phyloP scores from a whole-genome alignment of 2,797 vertebrate genomes.

The Acanthopagrus latus region DNA sequence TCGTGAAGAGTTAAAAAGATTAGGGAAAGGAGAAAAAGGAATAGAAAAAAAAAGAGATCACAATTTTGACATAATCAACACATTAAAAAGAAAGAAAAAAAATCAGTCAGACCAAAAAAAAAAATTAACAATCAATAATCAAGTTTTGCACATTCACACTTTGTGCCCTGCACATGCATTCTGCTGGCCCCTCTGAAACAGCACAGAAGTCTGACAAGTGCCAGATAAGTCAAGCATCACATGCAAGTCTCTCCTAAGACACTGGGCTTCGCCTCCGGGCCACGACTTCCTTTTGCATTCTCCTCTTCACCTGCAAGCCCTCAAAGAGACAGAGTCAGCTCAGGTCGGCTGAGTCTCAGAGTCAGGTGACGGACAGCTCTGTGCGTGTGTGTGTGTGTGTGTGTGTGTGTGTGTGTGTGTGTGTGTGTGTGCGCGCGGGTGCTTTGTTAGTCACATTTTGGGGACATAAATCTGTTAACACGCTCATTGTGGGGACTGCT shows the following conservation, averaged over 20 bases:
- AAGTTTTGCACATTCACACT: slow-evolving; percentile 70
- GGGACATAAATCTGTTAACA: too few relatives aligned
- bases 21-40: slow-evolving; percentile 52
- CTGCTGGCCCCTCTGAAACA: slow-evolving; percentile 79
- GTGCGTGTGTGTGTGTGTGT: neutral
- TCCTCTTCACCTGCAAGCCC: slow-evolving; percentile 17
- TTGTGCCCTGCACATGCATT: slow-evolving; percentile 80
- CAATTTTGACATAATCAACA: slow-evolving; percentile 50
- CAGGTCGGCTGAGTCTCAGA: slow-evolving; percentile 4
- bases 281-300: slow-evolving; percentile 10
- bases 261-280: slow-evolving; percentile 23
- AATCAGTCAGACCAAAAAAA: slow-evolving; percentile 32
- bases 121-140: slow-evolving; percentile 53
- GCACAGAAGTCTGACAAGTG: slow-evolving; percentile 55
- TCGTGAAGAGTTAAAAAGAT: slow-evolving; percentile 55
- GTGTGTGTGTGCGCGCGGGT: neutral
- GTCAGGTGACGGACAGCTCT: slow-evolving; percentile 12
- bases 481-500: too few relatives aligned
- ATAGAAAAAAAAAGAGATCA: slow-evolving; percentile 36
- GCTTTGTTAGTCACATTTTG: too few relatives aligned
- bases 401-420: neutral
- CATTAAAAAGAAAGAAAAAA: slow-evolving; percentile 18
- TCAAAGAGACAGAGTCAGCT: slow-evolving; percentile 26
- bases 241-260: slow-evolving; percentile 45
- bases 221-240: slow-evolving; percentile 48